A percentile compares a stretch with the other conserved stretches of the same genome.
These are phyloP conservation scores for Acrocephalus kingi DNA, from an alignment of 2,113 vertebrate species.

Conservation along the genomic window DNA sequence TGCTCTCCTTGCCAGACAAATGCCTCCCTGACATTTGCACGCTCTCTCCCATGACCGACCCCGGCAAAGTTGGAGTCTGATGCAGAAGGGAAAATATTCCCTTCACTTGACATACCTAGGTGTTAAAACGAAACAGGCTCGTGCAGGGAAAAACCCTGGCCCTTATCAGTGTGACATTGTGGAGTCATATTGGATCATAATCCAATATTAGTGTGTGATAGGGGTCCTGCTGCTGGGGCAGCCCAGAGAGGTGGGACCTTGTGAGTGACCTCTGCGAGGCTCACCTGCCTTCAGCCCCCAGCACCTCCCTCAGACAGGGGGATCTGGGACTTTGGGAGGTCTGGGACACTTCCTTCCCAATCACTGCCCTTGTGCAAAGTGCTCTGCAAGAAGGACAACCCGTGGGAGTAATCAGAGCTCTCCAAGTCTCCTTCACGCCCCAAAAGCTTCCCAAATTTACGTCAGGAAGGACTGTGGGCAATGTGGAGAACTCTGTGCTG, in stretches of 20 bases:
- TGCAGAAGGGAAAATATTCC: conserved; percentile 68
- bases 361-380: neutral
- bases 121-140: conserved; percentile 58
- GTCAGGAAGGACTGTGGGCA: neutral
- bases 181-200: conserved; percentile 42
- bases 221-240: neutral
- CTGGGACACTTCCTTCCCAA: neutral
- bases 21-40: neutral
- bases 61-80: conserved; percentile 21
- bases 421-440: neutral
- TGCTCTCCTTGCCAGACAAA: neutral
- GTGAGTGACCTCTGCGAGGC: neutral
- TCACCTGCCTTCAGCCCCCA: neutral
- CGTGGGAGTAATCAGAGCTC: neutral
- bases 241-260: neutral
- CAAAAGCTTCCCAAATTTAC: neutral
- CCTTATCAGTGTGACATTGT: conserved; percentile 67
- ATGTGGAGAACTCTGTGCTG: neutral
- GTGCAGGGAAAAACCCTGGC: neutral
- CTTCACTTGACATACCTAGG: conserved; percentile 55
- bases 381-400: neutral
- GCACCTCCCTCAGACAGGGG: neutral
- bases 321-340: neutral
- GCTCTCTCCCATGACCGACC: neutral
- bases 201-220: conserved; percentile 51